A percentile compares a stretch with the other conserved stretches of the same genome.
Conservation (phyloP, 2,113 vertebrate genomes). For the Perca schrenkii region DNA sequence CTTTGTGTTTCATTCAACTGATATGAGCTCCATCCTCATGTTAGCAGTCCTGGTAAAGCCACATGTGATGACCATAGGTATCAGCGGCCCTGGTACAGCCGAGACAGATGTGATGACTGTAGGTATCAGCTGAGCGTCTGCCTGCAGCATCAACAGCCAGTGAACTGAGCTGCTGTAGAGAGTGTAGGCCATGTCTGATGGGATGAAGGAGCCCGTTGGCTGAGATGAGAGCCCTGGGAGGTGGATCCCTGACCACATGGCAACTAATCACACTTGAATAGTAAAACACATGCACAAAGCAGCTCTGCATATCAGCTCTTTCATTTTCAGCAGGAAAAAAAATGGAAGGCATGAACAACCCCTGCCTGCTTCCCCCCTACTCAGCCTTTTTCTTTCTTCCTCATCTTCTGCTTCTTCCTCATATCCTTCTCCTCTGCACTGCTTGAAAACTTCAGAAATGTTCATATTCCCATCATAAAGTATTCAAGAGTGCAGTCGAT, state of each 20-base stretch:
- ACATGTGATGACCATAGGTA: too few relatives aligned
- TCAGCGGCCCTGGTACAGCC: too few relatives aligned
- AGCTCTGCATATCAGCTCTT: constrained; percentile 3
- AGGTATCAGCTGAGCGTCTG: neutral
- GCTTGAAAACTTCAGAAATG: constrained; percentile 46
- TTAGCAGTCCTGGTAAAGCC: too few relatives aligned
- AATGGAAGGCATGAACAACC: neutral
- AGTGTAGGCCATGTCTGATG: neutral
- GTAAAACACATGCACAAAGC: constrained; percentile 5
- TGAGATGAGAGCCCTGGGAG: neutral
- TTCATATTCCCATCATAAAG: constrained; percentile 64
- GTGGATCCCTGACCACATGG: constrained; percentile 26
- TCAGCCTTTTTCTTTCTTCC: neutral
- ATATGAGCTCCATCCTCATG: neutral
- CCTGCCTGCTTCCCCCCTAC: neutral
- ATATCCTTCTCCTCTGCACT: constrained; percentile 1
- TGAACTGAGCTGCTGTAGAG: neutral
- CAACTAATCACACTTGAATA: constrained; percentile 28
- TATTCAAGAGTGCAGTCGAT: constrained; percentile 59
- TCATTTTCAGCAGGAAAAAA: constrained; percentile 18
- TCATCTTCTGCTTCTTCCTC: constrained; percentile 2
- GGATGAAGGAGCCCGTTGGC: neutral
- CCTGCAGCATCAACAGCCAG: neutral
- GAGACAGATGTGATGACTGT: too few relatives aligned
- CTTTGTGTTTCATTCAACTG: neutral